A percentile compares a stretch with the other conserved stretches of the same genome.
Evolutionary conservation across 1,140 invertebrate species (phyloP).

Genomic region (Semibalanus balanoides): DNA sequence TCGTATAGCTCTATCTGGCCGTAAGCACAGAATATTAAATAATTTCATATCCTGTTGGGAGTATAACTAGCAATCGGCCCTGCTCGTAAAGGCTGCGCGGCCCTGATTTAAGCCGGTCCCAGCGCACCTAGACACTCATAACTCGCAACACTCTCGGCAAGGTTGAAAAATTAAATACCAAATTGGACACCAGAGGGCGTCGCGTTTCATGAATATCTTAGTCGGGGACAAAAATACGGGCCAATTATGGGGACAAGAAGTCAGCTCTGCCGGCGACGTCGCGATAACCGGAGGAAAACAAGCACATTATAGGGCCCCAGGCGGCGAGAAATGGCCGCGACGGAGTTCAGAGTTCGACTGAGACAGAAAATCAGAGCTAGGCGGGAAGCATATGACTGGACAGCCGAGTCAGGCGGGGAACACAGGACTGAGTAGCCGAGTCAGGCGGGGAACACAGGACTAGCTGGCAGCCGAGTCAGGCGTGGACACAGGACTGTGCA

Average conservation of each 20-base stretch:
- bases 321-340: too few species aligned
- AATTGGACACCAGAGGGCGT: slow-evolving; percentile 1
- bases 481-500: too few species aligned
- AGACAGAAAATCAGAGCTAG: too few species aligned
- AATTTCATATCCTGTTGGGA: slow-evolving; percentile 1
- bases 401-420: too few species aligned
- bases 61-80: neutral
- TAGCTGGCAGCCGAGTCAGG: too few species aligned
- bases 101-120: neutral
- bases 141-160: neutral
- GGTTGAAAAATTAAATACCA: slow-evolving; percentile 2
- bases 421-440: too few species aligned
- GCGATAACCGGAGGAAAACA: neutral
- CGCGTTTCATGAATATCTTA: slow-evolving; percentile 2
- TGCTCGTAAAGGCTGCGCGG: neutral
- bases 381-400: too few species aligned
- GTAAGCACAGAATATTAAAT: slow-evolving; percentile 2
- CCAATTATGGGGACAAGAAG: neutral
- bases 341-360: too few species aligned
- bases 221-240: neutral
- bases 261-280: neutral
- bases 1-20: neutral
- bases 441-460: too few species aligned
- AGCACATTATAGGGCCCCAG: neutral
- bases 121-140: neutral